These are phyloP conservation scores for Melanotus villosus DNA, from an alignment of 2,888 invertebrate species.

Conservation along the genomic window DNA sequence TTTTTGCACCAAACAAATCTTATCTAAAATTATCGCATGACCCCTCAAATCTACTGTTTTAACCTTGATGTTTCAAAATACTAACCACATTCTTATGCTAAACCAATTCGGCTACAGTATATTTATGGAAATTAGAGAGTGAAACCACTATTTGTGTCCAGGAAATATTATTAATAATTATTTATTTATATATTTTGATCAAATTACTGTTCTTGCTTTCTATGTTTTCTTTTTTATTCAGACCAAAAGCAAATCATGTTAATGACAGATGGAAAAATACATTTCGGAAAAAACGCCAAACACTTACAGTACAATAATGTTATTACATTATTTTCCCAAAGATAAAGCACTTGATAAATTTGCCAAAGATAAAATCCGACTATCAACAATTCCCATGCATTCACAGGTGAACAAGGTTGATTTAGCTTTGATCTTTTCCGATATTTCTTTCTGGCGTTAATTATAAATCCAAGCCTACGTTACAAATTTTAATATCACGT, in stretches of 20 bases:
- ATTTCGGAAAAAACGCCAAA: too few relatives aligned
- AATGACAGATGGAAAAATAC: too few relatives aligned
- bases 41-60: not conserved
- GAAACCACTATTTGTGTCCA: too few relatives aligned
- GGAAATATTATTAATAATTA: too few relatives aligned
- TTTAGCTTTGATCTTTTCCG: not conserved
- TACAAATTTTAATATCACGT: too few relatives aligned
- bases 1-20: not conserved
- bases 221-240: too few relatives aligned
- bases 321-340: not conserved
- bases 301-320: too few relatives aligned
- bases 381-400: not conserved
- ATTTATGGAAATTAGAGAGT: too few relatives aligned
- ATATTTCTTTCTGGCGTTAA: not conserved
- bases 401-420: slow-evolving; percentile 6
- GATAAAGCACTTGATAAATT: not conserved
- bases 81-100: not conserved
- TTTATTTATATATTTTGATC: too few relatives aligned
- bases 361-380: not conserved
- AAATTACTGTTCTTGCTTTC: too few relatives aligned
- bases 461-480: too few relatives aligned
- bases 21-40: slow-evolving; percentile 1
- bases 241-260: not conserved
- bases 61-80: not conserved
- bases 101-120: too few relatives aligned